Evolutionary conservation across 2,888 invertebrate genomes (phyloP).

Genomic region (Uropetala carovei): DNA sequence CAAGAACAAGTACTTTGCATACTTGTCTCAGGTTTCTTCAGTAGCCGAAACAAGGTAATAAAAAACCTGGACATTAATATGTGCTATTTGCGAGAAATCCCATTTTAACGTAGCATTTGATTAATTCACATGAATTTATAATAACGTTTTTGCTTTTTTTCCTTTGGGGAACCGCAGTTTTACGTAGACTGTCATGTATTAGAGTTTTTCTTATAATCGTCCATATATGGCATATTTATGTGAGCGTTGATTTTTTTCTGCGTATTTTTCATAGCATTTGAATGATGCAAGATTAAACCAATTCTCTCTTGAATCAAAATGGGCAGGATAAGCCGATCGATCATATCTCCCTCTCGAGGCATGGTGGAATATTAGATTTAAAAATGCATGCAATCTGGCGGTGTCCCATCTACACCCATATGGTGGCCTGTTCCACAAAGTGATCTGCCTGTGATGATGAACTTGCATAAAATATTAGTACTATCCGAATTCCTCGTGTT

Average conservation of each 20-base stretch:
- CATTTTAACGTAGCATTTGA: too few relatives aligned
- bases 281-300: not conserved
- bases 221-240: not conserved
- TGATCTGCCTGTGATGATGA: not conserved
- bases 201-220: not conserved
- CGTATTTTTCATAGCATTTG: too few relatives aligned
- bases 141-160: too few relatives aligned
- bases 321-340: not conserved
- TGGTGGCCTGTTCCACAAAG: not conserved
- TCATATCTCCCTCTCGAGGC: not conserved
- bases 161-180: not conserved
- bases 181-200: not conserved
- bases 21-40: too few relatives aligned
- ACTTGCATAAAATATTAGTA: not conserved
- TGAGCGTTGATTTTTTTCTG: not conserved
- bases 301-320: not conserved
- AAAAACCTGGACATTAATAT: too few relatives aligned
- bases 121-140: too few relatives aligned
- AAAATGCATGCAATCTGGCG: slow-evolving; percentile 19
- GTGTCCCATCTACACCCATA: not conserved
- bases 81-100: too few relatives aligned
- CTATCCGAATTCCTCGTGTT: not conserved
- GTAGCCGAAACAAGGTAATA: too few relatives aligned
- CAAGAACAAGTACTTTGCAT: too few relatives aligned
- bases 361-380: slow-evolving; percentile 6